phyloP scores from a whole-genome alignment of 2,797 vertebrate genomes.

The Chloroceryle amazona region DNA sequence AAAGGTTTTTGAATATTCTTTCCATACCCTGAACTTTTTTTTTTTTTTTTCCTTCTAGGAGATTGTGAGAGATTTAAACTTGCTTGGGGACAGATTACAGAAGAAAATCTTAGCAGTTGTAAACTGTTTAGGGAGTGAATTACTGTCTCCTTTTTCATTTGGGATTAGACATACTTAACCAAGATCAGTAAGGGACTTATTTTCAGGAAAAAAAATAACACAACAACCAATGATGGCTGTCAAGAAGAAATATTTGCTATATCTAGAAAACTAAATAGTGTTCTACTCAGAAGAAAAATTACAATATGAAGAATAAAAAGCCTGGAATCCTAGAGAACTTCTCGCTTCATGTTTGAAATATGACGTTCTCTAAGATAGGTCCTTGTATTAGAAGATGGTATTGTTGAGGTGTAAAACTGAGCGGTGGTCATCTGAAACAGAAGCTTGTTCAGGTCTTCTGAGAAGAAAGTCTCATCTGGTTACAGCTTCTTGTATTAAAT shows the following conservation, averaged over 20 bases:
- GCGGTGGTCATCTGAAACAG: neutral
- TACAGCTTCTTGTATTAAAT: neutral
- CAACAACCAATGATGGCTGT: neutral
- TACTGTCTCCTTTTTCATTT: slow-evolving; percentile 48
- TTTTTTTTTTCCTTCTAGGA: neutral
- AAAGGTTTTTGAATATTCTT: neutral
- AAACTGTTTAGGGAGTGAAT: slow-evolving; percentile 52
- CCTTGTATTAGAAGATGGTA: neutral
- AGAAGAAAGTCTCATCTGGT: neutral
- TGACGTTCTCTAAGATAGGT: neutral
- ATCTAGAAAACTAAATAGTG: neutral
- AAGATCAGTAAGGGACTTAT: slow-evolving; percentile 23
- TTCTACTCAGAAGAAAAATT: neutral
- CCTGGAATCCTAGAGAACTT: neutral
- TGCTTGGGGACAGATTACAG: slow-evolving; percentile 51
- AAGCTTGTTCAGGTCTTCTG: neutral
- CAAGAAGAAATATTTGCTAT: slow-evolving; percentile 28
- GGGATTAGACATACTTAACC: slow-evolving; percentile 55
- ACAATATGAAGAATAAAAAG: neutral
- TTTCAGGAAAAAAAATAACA: neutral
- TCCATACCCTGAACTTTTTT: neutral
- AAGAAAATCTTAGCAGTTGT: neutral
- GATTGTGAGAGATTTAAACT: slow-evolving; percentile 42
- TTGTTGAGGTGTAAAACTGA: neutral
- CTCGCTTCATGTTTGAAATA: neutral